Percentiles rank a stretch among this genome's conserved stretches.
These are phyloP conservation scores for Rhodinocichla rosea DNA, from an alignment of 2,113 vertebrate genomes.

Conservation along the genomic window DNA sequence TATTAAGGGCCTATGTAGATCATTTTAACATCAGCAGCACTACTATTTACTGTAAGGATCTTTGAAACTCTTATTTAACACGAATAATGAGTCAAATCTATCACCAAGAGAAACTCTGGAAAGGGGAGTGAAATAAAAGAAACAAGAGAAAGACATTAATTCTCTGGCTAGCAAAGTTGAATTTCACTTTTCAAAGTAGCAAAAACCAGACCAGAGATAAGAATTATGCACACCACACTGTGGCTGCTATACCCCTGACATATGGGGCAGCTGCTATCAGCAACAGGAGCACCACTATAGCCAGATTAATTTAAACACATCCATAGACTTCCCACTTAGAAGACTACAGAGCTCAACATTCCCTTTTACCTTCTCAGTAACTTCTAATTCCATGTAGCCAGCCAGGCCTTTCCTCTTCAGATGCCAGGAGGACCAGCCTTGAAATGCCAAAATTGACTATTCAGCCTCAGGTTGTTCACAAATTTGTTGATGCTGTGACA, in stretches of 20 bases:
- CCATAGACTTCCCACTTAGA: not conserved
- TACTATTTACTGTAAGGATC: not conserved
- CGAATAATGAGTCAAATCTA: not conserved
- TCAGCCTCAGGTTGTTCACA: not conserved
- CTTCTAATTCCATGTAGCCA: not conserved
- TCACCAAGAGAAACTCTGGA: not conserved
- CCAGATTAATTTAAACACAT: not conserved
- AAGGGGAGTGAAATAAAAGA: not conserved
- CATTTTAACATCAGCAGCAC: not conserved
- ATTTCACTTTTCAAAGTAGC: not conserved
- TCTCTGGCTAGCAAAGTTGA: not conserved
- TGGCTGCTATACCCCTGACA: not conserved
- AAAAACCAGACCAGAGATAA: not conserved
- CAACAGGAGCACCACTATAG: not conserved
- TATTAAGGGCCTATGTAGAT: not conserved
- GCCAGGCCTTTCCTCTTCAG: not conserved
- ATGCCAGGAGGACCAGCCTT: accelerated
- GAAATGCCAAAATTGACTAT: not conserved
- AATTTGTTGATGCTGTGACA: not conserved
- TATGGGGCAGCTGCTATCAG: not conserved
- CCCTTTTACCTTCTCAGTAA: not conserved
- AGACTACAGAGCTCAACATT: accelerated
- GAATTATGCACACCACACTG: not conserved
- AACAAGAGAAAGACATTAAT: not conserved
- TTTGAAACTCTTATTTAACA: not conserved